These are phyloP conservation scores for Lordiphosa mommai DNA, from an alignment of 1,140 invertebrate genomes.

Conservation along the genomic window DNA sequence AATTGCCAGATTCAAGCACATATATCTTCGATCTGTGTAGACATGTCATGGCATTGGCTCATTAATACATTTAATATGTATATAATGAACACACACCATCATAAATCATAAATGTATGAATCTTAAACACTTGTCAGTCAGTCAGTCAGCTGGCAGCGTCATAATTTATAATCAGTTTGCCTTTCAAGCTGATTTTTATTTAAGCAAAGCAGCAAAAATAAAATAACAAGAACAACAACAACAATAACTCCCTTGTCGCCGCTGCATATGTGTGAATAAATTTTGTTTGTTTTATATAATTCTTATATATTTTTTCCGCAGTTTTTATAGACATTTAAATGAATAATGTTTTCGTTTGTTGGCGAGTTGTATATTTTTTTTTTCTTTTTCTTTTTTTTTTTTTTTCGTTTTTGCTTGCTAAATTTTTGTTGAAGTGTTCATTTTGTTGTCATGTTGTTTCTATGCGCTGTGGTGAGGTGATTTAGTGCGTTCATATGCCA, in stretches of 20 bases:
- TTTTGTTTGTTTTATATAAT: slow-evolving; percentile 31
- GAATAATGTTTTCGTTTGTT: slow-evolving; percentile 76
- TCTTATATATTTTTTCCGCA: slow-evolving; percentile 44
- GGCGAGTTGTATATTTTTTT: slow-evolving; percentile 42
- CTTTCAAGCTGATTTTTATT: slow-evolving; percentile 43
- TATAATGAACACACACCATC: slow-evolving; percentile 21
- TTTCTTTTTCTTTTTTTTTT: slow-evolving; percentile 36
- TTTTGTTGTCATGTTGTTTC: slow-evolving; percentile 75
- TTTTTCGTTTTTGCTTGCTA: slow-evolving; percentile 38
- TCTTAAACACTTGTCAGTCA: slow-evolving; percentile 67
- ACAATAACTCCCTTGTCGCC: slow-evolving; percentile 41
- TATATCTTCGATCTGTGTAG: slow-evolving; percentile 19
- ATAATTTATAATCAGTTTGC: slow-evolving; percentile 76
- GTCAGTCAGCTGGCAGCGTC: slow-evolving; percentile 65
- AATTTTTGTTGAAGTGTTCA: slow-evolving; percentile 68
- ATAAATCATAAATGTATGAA: slow-evolving; percentile 71
- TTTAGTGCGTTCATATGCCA: slow-evolving; percentile 67
- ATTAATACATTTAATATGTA: slow-evolving; percentile 33
- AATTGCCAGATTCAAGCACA: slow-evolving; percentile 2
- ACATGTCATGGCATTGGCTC: slow-evolving; percentile 47
- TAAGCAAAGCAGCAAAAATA: slow-evolving; percentile 6
- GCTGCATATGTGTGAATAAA: slow-evolving; percentile 49
- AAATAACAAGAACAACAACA: slow-evolving; percentile 17
- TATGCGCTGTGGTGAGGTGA: slow-evolving; percentile 61
- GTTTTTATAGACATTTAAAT: slow-evolving; percentile 74